These are phyloP conservation scores for Doris montereyensis DNA, from an alignment of 2,888 invertebrate genomes.

Conservation along the genomic window DNA sequence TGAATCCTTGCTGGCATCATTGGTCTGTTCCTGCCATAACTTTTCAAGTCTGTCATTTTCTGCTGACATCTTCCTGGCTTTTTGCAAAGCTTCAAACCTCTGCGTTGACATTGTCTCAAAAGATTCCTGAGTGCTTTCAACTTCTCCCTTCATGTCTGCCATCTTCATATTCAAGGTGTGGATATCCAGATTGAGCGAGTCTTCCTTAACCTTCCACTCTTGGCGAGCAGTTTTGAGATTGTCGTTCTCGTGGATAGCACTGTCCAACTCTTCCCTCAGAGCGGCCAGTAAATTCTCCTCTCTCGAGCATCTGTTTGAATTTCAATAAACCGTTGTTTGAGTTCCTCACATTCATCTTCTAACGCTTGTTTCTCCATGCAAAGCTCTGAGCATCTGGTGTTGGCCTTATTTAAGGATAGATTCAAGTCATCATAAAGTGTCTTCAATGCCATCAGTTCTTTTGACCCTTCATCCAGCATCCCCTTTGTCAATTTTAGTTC, in stretches of 20 bases:
- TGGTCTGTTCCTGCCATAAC: background rate
- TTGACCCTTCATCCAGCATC: conserved; percentile 8
- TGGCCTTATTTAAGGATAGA: conserved; percentile 14
- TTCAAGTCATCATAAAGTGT: conserved; percentile 30
- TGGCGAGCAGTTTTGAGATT: conserved; percentile 10
- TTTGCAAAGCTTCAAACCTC: conserved; percentile 34
- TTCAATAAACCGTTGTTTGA: conserved; percentile 25
- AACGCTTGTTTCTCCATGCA: conserved; percentile 29
- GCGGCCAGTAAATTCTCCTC: background rate
- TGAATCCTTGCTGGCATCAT: conserved; percentile 14
- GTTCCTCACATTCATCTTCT: conserved; percentile 35
- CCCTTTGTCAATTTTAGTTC: no score
- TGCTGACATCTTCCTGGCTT: background rate
- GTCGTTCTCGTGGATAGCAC: conserved; percentile 8
- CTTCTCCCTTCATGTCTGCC: conserved; percentile 22
- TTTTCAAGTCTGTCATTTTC: conserved; percentile 24
- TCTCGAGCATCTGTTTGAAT: conserved; percentile 11
- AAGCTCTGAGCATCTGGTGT: conserved; percentile 33
- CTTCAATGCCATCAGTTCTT: conserved; percentile 21
- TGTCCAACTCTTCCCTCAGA: conserved; percentile 34
- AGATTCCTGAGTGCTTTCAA: conserved; percentile 30
- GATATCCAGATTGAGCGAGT: conserved; percentile 21
- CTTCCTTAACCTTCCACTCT: conserved; percentile 24
- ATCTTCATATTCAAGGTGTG: conserved; percentile 27
- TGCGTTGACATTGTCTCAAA: conserved; percentile 30